phyloP scores from a whole-genome alignment of 2,113 vertebrate species.

The Bungarus multicinctus region DNA sequence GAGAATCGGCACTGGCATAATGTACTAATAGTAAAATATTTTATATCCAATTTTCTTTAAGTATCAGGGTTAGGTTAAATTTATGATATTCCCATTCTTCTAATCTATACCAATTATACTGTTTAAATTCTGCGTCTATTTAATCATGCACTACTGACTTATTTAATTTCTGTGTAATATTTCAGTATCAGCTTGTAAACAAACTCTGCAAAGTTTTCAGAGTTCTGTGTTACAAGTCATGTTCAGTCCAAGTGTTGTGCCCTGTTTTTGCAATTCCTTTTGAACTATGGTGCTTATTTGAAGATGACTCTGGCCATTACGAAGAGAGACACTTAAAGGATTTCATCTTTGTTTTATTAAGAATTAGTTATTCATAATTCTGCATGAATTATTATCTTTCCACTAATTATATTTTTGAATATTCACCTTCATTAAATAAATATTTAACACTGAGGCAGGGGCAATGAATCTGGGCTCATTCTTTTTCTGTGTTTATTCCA shows the following conservation, averaged over 20 bases:
- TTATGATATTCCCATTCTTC: neutral
- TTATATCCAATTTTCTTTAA: neutral
- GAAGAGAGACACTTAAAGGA: neutral
- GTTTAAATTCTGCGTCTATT: neutral
- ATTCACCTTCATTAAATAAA: neutral
- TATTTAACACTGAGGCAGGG: neutral
- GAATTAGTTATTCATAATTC: neutral
- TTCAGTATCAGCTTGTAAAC: neutral
- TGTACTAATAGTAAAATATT: neutral
- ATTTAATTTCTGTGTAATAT: neutral
- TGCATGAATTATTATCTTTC: neutral
- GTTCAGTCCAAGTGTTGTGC: neutral
- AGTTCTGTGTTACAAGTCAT: neutral
- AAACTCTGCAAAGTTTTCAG: neutral
- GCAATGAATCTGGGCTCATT: neutral
- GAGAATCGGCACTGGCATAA: neutral
- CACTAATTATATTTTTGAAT: neutral
- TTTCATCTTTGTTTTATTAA: neutral
- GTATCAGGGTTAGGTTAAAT: neutral
- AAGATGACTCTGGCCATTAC: neutral
- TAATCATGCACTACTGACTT: neutral
- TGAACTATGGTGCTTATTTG: neutral
- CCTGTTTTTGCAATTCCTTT: neutral
- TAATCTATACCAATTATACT: neutral
- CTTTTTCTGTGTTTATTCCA: neutral